Conservation (phyloP, 2,797 vertebrate genomes). For the Hypotaenidia okinawae region DNA sequence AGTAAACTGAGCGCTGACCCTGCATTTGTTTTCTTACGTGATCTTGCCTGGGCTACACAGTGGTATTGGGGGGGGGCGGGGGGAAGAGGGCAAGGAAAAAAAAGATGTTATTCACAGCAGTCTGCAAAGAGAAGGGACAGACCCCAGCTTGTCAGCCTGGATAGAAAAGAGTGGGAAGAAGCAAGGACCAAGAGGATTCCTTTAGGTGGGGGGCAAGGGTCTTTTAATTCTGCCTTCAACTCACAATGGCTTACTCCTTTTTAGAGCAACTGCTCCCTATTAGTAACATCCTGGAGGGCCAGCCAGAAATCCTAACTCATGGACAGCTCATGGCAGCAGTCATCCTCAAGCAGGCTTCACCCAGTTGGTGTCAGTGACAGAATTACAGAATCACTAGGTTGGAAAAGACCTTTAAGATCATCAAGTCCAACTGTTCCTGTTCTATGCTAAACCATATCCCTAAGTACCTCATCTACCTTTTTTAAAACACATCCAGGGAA, state of each 20-base stretch:
- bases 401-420: no score
- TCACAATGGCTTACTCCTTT: background rate
- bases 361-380: background rate
- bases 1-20: background rate
- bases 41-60: background rate
- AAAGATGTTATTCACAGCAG: background rate
- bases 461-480: no score
- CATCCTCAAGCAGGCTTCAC: background rate
- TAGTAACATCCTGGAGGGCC: background rate
- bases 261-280: background rate
- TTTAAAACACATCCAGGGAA: no score
- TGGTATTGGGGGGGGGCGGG: background rate
- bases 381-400: no score
- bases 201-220: background rate
- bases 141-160: background rate
- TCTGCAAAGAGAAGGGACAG: background rate
- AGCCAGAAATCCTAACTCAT: background rate
- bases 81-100: background rate
- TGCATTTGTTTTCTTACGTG: background rate
- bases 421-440: no score
- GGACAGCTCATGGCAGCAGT: background rate
- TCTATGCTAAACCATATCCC: no score
- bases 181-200: background rate
- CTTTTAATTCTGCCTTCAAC: background rate
- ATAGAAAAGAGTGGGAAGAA: background rate